Conservation (phyloP, 2,113 vertebrate species). For the Danionella cerebrum region DNA sequence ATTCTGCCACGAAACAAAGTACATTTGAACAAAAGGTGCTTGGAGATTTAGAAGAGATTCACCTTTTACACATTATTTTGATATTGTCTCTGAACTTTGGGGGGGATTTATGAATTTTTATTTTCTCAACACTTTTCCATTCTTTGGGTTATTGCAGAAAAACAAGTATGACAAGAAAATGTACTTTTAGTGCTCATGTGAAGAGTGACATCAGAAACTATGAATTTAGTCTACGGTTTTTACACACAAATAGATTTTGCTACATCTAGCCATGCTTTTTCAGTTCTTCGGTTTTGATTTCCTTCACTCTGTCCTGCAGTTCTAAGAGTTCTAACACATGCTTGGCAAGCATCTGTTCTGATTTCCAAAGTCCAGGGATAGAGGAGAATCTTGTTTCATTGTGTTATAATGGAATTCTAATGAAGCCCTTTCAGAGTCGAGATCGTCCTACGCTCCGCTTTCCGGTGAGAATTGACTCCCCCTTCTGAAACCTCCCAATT, state of each 20-base stretch:
- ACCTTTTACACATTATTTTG: no score
- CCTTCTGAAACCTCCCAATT: constrained; percentile 51
- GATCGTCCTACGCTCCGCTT: constrained; percentile 55
- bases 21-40: no score
- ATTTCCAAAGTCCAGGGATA: background rate
- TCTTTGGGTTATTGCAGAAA: no score
- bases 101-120: no score
- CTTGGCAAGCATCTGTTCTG: background rate
- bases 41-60: no score
- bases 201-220: no score
- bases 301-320: background rate
- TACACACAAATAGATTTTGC: background rate
- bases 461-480: constrained; percentile 54
- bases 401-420: constrained; percentile 9
- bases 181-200: no score
- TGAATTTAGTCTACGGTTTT: no score
- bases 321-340: background rate
- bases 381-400: constrained; percentile 1
- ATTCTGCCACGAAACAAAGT: no score
- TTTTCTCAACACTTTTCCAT: no score
- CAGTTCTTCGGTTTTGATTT: background rate
- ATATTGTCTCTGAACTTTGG: no score
- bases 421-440: constrained; percentile 12
- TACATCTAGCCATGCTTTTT: background rate
- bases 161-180: no score